Evolutionary conservation across 2,797 vertebrate species (phyloP), one percentile per base, ranked within the genome.

Genomic region (Microcaecilia unicolor): DNA sequence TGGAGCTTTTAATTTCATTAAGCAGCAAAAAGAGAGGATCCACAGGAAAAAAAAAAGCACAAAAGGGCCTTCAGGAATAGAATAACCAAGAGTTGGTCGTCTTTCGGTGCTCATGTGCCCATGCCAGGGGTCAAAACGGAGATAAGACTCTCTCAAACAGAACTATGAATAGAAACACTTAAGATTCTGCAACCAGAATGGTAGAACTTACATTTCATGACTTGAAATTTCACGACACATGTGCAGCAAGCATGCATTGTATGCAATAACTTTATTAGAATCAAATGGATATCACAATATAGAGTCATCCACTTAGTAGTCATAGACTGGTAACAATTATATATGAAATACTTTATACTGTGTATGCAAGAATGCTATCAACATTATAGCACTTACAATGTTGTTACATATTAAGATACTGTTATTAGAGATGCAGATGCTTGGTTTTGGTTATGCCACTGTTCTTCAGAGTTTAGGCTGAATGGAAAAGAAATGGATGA

Each of bases 231-330:
- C 26, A 64, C 39, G 47, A n/a, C n/a, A 24, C 57, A n/a, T n/a
- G 44, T 34, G 50, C 39, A 45, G 50, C 59, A 64, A 55, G 40
- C 39, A 60, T 37, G 26, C 41, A 45, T 29, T 69, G 52, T 79
- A 69, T 50, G 70, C 68, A 81, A 81, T 70, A 70, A 67, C 72
- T 83, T 85, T 84, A 83, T 85, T 85, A 70, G 75, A 57, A 31
- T 81, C 77, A 76, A 76, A 80, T 66, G 78, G 55, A 76, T 78
- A 71, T 62, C 73, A 85, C 80, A 76, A 81, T 76, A 83, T 63
- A 78, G 70, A 76, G 66, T 67, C 61, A 69, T 67, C 63, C 79
- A 77, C 58, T 45, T 22, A 77, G n/a, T 63, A 73, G 73, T 73
- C 51, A 68, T 75, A 67, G 70, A 70, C 47, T 59, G 56, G 59